Conservation (phyloP, 2,113 vertebrate species). For the Cairina moschata region DNA sequence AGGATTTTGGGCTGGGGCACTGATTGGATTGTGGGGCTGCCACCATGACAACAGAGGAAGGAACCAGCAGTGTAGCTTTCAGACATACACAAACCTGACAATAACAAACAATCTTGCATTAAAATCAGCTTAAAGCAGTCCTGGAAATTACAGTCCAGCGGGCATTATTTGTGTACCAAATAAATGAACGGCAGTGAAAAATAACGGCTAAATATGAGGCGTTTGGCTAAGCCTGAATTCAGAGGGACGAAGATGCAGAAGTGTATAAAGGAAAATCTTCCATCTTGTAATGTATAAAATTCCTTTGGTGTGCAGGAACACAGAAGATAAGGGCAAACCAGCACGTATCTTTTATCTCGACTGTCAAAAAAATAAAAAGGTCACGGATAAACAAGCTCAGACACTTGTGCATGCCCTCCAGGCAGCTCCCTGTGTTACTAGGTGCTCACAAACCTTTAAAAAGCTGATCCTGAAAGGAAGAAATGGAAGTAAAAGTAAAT, state of each 20-base stretch:
- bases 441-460: not conserved
- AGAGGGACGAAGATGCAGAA: not conserved
- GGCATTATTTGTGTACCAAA: not conserved
- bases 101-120: not conserved
- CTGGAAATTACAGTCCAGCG: not conserved
- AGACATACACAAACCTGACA: not conserved
- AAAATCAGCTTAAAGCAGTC: not conserved
- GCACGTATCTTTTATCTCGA: not conserved
- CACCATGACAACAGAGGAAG: not conserved
- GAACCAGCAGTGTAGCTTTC: not conserved
- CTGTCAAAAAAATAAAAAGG: not conserved
- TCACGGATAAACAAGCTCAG: not conserved
- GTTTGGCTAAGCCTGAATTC: not conserved
- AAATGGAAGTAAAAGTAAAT: not conserved
- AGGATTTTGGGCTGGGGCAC: not conserved
- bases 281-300: not conserved
- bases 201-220: not conserved
- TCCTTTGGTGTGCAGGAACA: not conserved
- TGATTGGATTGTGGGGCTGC: not conserved
- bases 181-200: not conserved
- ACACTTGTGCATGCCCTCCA: not conserved
- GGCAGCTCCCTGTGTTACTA: not conserved
- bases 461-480: not conserved
- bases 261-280: not conserved
- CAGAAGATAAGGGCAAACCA: not conserved